These are phyloP conservation scores for Orthosia gothica DNA, from an alignment of 2,888 invertebrate genomes.

Conservation along the genomic window DNA sequence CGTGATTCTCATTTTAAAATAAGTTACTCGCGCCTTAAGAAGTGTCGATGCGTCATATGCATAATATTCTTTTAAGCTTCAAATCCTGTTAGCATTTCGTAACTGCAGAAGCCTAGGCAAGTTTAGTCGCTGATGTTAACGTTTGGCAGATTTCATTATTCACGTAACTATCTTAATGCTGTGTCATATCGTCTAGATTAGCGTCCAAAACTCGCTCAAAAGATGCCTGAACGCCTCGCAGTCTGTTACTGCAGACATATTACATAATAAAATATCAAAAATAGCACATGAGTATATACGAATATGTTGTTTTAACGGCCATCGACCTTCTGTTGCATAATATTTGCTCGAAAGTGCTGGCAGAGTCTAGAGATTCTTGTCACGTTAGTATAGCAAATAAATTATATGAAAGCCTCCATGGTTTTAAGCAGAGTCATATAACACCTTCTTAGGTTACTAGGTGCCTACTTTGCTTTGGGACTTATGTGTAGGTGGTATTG, in stretches of 20 bases:
- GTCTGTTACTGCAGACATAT: slow-evolving; percentile 77
- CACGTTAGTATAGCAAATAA: slow-evolving; percentile 57
- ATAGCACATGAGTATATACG: slow-evolving; percentile 47
- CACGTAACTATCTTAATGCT: slow-evolving; percentile 24
- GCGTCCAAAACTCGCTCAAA: slow-evolving; percentile 13
- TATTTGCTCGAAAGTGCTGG: slow-evolving; percentile 64
- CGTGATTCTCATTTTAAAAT: no score
- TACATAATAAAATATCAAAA: slow-evolving; percentile 67
- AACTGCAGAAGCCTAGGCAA: not conserved
- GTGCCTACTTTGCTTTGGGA: slow-evolving; percentile 8
- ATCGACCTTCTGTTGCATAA: slow-evolving; percentile 61
- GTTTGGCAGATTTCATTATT: slow-evolving; percentile 15
- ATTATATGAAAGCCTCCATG: slow-evolving; percentile 57
- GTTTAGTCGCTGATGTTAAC: not conserved
- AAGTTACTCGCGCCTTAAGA: no score
- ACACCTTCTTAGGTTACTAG: slow-evolving; percentile 29
- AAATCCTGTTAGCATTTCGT: slow-evolving; percentile 21
- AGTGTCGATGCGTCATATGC: slow-evolving; percentile 18
- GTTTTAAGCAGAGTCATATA: slow-evolving; percentile 46
- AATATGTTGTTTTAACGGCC: slow-evolving; percentile 53
- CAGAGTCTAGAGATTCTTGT: slow-evolving; percentile 51
- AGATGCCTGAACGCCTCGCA: slow-evolving; percentile 71
- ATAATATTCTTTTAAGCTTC: slow-evolving; percentile 7
- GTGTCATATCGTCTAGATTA: slow-evolving; percentile 26
- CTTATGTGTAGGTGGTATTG: slow-evolving; percentile 4